Evolutionary conservation across 2,888 invertebrate genomes (phyloP).

Genomic region (Brachycybe producta): DNA sequence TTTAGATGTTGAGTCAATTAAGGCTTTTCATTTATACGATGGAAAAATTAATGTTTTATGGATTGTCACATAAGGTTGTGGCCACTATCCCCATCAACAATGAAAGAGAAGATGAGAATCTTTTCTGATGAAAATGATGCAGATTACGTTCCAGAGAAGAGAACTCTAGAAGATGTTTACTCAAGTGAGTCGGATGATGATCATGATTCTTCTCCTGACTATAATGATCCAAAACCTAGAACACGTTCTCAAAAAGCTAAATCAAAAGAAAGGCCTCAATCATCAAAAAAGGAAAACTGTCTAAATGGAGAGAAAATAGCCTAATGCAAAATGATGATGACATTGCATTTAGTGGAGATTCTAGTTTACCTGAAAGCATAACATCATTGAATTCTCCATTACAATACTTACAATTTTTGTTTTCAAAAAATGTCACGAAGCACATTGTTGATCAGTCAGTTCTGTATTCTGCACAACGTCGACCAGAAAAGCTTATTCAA

Average conservation of each 20-base stretch:
- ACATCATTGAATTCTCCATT: not conserved
- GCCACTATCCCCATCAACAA: not conserved
- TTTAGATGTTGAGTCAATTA: too few species aligned
- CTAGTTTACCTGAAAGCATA: not conserved
- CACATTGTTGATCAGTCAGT: not conserved
- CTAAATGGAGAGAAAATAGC: too few species aligned
- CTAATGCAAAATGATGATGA: too few species aligned
- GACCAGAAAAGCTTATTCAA: not conserved
- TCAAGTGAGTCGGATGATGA: not conserved
- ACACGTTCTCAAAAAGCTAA: not conserved
- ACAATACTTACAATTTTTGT: not conserved
- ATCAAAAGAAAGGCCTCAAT: not conserved
- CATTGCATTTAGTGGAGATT: not conserved
- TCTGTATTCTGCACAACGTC: not conserved
- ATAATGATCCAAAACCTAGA: not conserved
- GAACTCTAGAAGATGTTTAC: not conserved
- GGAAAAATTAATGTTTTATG: not conserved
- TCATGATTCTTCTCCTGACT: not conserved
- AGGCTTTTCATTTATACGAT: not conserved
- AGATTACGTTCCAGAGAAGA: slow-evolving; percentile 1
- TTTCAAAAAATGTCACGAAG: not conserved
- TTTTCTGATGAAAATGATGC: not conserved
- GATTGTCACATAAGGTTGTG: not conserved
- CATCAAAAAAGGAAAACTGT: not conserved
- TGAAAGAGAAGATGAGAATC: slow-evolving; percentile 1